Percentiles rank a stretch among this genome's conserved stretches.
These are phyloP conservation scores for Silvanus unidentatus DNA, from an alignment of 2,888 invertebrate species.

Conservation along the genomic window DNA sequence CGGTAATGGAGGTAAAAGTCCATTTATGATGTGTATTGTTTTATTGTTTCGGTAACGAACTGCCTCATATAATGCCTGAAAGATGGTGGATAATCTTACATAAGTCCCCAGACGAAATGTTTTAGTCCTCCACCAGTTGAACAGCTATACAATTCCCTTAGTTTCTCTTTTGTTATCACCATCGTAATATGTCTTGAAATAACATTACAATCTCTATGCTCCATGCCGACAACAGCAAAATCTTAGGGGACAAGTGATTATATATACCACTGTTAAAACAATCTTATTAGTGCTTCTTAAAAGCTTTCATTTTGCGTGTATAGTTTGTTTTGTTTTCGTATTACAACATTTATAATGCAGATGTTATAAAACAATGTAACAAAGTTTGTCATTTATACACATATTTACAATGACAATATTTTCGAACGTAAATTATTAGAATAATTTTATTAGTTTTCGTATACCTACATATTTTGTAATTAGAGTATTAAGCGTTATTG, in stretches of 20 bases:
- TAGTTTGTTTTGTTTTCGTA: no score
- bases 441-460: no score
- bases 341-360: no score
- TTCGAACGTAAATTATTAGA: no score
- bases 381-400: no score
- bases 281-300: constrained; percentile 10
- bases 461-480: no score
- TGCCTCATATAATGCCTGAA: constrained; percentile 9
- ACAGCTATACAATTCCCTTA: constrained; percentile 16
- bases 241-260: constrained; percentile 18
- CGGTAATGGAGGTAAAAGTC: no score
- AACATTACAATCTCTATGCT: constrained; percentile 21
- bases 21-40: no score
- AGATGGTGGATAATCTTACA: constrained; percentile 17
- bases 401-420: no score
- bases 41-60: no score
- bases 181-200: constrained; percentile 25
- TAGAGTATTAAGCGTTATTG: no score
- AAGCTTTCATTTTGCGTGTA: neutral
- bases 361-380: no score
- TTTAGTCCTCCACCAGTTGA: constrained; percentile 19
- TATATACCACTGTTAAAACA: constrained; percentile 13
- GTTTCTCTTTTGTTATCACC: constrained; percentile 24
- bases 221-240: constrained; percentile 20
- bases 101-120: constrained; percentile 20